phyloP scores from a whole-genome alignment of 1,140 invertebrate genomes.

The Carcinoscorpius rotundicauda region DNA sequence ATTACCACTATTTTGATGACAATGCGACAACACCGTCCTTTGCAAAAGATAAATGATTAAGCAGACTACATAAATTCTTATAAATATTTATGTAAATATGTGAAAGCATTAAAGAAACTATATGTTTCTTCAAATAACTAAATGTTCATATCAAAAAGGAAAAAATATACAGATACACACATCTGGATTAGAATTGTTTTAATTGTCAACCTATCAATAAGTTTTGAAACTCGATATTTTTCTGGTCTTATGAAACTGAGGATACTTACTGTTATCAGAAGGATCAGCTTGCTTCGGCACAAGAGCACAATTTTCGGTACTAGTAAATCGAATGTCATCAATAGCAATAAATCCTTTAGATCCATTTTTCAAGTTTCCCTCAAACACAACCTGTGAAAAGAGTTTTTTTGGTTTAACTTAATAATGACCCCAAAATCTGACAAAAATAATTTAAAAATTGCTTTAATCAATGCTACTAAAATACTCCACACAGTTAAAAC shows the following conservation, averaged over 20 bases:
- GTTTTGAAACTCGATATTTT: too few species aligned
- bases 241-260: too few species aligned
- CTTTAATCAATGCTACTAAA: too few species aligned
- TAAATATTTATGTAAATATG: neutral
- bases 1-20: too few species aligned
- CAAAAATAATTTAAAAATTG: neutral
- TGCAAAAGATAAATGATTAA: too few species aligned
- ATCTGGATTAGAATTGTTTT: too few species aligned
- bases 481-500: neutral
- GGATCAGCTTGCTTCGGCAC: constrained; percentile 10
- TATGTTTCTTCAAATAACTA: neutral
- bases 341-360: constrained; percentile 12
- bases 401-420: neutral
- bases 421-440: neutral
- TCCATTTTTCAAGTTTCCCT: constrained; percentile 9
- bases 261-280: constrained; percentile 8
- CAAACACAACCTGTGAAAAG: constrained; percentile 12
- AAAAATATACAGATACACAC: too few species aligned
- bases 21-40: too few species aligned
- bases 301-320: constrained; percentile 11
- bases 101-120: neutral
- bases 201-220: too few species aligned
- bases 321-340: constrained; percentile 11
- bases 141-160: too few species aligned
- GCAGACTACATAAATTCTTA: too few species aligned